These are phyloP conservation scores for Cynopterus sphinx DNA, from an alignment of 2,797 vertebrate species.

Conservation along the genomic window DNA sequence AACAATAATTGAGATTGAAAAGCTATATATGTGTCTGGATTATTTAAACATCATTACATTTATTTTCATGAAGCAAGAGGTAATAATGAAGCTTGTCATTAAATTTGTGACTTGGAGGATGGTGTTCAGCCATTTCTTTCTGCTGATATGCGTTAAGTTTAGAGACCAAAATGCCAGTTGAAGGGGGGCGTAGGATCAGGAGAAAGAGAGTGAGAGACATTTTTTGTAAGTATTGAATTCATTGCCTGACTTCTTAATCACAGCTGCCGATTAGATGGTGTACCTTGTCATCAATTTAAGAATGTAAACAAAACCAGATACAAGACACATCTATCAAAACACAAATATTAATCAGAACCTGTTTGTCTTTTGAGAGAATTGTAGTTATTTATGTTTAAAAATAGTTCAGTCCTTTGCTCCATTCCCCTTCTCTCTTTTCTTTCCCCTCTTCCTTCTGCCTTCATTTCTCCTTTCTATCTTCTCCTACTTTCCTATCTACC, in stretches of 20 bases:
- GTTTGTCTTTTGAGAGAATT: constrained; percentile 83
- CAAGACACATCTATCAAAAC: constrained; percentile 75
- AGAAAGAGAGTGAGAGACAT: constrained; percentile 48
- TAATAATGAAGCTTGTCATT: constrained; percentile 72
- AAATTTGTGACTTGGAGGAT: constrained; percentile 47
- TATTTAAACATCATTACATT: constrained; percentile 71
- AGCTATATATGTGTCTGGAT: constrained; percentile 77
- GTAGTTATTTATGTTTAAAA: constrained; percentile 79
- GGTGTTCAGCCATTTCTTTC: constrained; percentile 65
- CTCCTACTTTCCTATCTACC: not conserved
- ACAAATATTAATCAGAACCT: constrained; percentile 82
- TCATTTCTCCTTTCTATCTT: constrained; percentile 12
- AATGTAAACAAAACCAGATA: constrained; percentile 75
- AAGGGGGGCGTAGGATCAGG: not conserved
- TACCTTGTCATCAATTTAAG: constrained; percentile 84
- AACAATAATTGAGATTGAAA: constrained; percentile 82
- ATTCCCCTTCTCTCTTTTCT: constrained; percentile 57
- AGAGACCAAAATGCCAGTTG: constrained; percentile 55
- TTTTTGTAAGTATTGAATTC: constrained; percentile 74
- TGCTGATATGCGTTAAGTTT: constrained; percentile 74
- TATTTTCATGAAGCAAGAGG: constrained; percentile 72
- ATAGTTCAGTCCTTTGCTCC: constrained; percentile 41
- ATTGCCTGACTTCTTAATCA: constrained; percentile 87
- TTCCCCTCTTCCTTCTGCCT: constrained; percentile 33
- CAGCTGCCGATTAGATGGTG: constrained; percentile 82